Conservation (phyloP, 2,888 invertebrate species). For the Keiferia lycopersicella region DNA sequence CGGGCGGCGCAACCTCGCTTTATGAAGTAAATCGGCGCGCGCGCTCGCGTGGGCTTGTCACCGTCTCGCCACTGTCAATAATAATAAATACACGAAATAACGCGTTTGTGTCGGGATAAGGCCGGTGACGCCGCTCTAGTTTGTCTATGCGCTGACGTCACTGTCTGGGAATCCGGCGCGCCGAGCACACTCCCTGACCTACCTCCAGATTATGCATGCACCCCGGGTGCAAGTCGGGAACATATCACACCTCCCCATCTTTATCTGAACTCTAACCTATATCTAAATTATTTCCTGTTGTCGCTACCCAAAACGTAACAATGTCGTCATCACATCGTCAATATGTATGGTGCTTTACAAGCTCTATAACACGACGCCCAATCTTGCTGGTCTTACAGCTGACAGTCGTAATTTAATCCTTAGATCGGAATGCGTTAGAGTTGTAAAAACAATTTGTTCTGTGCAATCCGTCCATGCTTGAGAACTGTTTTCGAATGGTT, state of each 20-base stretch:
- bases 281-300: constrained; percentile 25
- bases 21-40: constrained; percentile 59
- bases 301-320: constrained; percentile 22
- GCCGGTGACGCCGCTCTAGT: constrained; percentile 75
- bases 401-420: constrained; percentile 3
- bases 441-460: background rate
- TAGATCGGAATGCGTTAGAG: constrained; percentile 3
- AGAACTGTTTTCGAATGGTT: background rate
- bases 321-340: constrained; percentile 7
- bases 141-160: constrained; percentile 77
- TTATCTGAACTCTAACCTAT: background rate
- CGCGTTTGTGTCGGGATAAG: constrained; percentile 71
- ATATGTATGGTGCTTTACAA: background rate
- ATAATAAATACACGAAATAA: constrained; percentile 77
- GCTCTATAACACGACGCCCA: background rate
- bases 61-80: constrained; percentile 77
- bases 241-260: constrained; percentile 33
- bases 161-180: constrained; percentile 76
- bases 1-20: constrained; percentile 48
- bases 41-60: constrained; percentile 72
- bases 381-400: constrained; percentile 5
- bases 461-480: background rate
- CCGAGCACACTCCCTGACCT: constrained; percentile 72
- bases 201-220: constrained; percentile 61
- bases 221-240: constrained; percentile 38